Percentiles rank a stretch among this genome's conserved stretches.
These are phyloP conservation scores for Daboia siamensis DNA, from an alignment of 2,113 vertebrate species.

Conservation along the genomic window DNA sequence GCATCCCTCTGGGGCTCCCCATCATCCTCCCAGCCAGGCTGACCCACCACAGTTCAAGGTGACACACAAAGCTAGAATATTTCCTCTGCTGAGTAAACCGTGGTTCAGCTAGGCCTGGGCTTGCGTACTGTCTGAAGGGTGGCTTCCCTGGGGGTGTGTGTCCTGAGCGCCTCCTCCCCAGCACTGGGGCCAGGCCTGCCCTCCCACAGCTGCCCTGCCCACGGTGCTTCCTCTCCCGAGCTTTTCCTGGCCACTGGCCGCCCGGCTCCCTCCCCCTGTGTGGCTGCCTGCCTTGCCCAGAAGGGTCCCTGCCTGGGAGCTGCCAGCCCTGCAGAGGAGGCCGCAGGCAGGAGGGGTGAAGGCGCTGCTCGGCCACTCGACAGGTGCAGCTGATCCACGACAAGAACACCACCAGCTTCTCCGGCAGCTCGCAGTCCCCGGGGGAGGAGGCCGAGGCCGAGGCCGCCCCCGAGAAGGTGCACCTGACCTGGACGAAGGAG, in stretches of 20 bases:
- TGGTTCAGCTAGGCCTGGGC: not conserved
- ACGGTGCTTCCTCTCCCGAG: not conserved
- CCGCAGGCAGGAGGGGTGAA: not conserved
- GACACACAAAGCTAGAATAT: not conserved
- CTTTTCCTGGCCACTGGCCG: not conserved
- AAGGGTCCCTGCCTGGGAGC: not conserved
- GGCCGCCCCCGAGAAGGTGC: constrained; percentile 82
- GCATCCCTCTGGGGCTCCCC: not conserved
- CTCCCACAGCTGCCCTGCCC: not conserved
- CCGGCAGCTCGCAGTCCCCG: constrained; percentile 82
- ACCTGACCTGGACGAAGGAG: constrained; percentile 97
- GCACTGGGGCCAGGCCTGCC: not conserved
- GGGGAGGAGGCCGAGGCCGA: constrained; percentile 77
- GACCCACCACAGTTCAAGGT: not conserved
- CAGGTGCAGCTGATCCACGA: constrained; percentile 97
- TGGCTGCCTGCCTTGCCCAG: too few relatives aligned
- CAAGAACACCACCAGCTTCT: constrained; percentile 84
- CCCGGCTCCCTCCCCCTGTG: too few relatives aligned
- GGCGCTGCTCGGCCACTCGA: rapidly evolving
- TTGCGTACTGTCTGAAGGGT: not conserved
- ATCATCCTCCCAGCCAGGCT: not conserved
- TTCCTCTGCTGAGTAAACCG: not conserved
- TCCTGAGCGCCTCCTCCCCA: too few relatives aligned
- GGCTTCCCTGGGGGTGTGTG: too few relatives aligned
- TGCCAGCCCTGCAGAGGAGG: not conserved